Evolutionary conservation across 2,888 invertebrate species (phyloP).

Genomic region (Eudasyphora cyanicolor): DNA sequence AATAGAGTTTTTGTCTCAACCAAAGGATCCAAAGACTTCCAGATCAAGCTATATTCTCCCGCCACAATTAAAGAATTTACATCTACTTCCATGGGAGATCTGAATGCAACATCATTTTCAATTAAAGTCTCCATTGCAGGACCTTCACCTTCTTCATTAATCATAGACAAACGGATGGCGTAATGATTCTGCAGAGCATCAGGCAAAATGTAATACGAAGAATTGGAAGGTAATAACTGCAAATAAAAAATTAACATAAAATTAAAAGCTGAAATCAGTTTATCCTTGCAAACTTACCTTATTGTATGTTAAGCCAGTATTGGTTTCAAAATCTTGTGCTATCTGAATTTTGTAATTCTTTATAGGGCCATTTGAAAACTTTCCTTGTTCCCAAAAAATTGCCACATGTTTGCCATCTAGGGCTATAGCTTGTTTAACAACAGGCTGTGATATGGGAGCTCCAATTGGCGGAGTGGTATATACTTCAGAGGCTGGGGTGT

Average conservation of each 20-base stretch:
- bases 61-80: slow-evolving; percentile 67
- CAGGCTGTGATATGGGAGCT: slow-evolving; percentile 88
- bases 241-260: neutral
- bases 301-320: slow-evolving; percentile 71
- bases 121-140: slow-evolving; percentile 85
- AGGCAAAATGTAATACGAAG: slow-evolving; percentile 69
- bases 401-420: slow-evolving; percentile 91
- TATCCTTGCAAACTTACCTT: slow-evolving; percentile 83
- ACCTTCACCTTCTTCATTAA: slow-evolving; percentile 90
- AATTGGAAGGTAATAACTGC: slow-evolving; percentile 37
- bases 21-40: slow-evolving; percentile 70
- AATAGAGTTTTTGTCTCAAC: slow-evolving; percentile 72
- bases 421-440: slow-evolving; percentile 87
- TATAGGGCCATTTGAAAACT: slow-evolving; percentile 92
- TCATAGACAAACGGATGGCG: slow-evolving; percentile 88
- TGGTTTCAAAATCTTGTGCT: slow-evolving; percentile 76
- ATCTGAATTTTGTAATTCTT: slow-evolving; percentile 91
- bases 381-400: slow-evolving; percentile 93
- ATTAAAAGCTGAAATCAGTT: neutral
- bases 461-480: slow-evolving; percentile 88
- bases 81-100: slow-evolving; percentile 32
- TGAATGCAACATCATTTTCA: slow-evolving; percentile 81
- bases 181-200: slow-evolving; percentile 88
- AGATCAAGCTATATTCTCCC: slow-evolving; percentile 68
- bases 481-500: slow-evolving; percentile 88